Evolutionary conservation across 2,888 invertebrate genomes (phyloP), one percentile per base, ranked within the genome.

Genomic region (Luffia ferchaultella): DNA sequence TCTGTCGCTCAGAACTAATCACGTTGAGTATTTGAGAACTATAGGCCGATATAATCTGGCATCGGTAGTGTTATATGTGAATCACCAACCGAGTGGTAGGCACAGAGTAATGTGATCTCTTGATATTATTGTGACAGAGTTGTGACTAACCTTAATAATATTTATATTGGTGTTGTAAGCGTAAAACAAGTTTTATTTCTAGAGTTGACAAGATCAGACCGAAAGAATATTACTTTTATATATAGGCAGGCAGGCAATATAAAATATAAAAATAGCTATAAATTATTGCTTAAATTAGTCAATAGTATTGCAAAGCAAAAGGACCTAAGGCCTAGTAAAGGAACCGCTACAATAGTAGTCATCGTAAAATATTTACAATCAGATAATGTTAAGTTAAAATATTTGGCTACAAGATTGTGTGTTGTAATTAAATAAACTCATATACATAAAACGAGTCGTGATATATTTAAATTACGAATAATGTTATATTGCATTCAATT

Each of bases 361-460:
- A 12, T 30, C 12, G 30, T 30, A 12, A 30, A 7, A 30, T 30
- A 30, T 30, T 30, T 30, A 30, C 30, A 30, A 30, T 30, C 30
- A 30, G 30, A 30, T 30, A 7, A 30, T 12, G 12, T 3, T 30
- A 30, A 30, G 3, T 30, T 30, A 30, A 75, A 79, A 78, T 77
- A 78, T 82, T 83, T 83, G 82, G 80, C 79, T 83, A 82, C 76
- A 76, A 3, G n/a, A n/a, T n/a, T n/a, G n/a, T n/a, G n/a, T n/a
- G n/a, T n/a, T n/a, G n/a, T n/a, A n/a, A n/a, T n/a, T n/a, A n/a
- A n/a, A n/a, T n/a, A n/a, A n/a, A n/a, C n/a, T n/a, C n/a, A n/a
- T n/a, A n/a, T n/a, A n/a, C n/a, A n/a, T n/a, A n/a, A 64, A 71
- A 68, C 59, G 65, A 67, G 65, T 67, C 62, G 60, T 57, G 55